Evolutionary conservation across 2,888 invertebrate species (phyloP), one percentile per base, ranked within the genome.

Genomic region (Rotaria magnacalcarata): DNA sequence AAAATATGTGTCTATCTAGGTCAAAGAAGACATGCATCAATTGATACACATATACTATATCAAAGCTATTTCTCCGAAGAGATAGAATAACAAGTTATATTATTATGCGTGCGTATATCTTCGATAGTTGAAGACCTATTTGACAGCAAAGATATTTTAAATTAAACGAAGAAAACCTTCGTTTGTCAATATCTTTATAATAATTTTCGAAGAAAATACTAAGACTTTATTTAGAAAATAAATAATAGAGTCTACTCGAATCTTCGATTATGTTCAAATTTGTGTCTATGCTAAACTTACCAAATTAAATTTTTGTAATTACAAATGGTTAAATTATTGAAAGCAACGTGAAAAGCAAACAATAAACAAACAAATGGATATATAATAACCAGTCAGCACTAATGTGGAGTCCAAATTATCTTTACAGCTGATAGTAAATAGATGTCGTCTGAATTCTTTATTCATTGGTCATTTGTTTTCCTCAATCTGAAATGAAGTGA

Each of bases 121-220:
- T 67, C 34, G 19, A 67, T 34, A 34, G 5, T 34, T 5, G 34
- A 41, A 34, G 34, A 67, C 14, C 16, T 34, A 19, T 34, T 27
- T 67, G 67, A 67, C 67, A 67, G 67, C 16, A 41, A 34, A 67
- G 67, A 67, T 67, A 67, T 67, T 27, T 19, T 34, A 67, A 67
- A 41, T 34, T 67, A 67, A 67, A 67, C 67, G 67, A 67, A 67
- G 67, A 67, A 14, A 67, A 67, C 67, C 67, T 67, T 67, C 67
- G 34, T 67, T 67, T 34, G 34, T 27, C 1, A 67, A 67, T 67
- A 67, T 67, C 67, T 67, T 34, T 16, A 34, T 3, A 19, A 67
- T 67, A 67, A 67, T 67, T 34, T 67, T 34, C 67, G 67, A 67
- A 67, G 67, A 67, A 34, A 16, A 34, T 67, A 67, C 67, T 67